Conservation (phyloP, 2,113 vertebrate species). For the Thamnophis sirtalis region DNA sequence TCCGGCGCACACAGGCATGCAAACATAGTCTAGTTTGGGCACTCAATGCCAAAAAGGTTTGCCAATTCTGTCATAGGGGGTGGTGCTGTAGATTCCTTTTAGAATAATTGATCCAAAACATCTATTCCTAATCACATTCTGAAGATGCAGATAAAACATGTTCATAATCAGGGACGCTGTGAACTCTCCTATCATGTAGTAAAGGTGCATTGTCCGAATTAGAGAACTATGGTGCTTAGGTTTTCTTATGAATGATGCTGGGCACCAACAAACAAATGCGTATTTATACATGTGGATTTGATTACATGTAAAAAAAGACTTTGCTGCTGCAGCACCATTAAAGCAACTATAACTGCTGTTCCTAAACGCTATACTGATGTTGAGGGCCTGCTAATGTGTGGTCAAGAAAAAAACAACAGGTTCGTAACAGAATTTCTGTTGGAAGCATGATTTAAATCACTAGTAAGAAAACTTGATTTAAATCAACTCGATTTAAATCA, state of each 20-base stretch:
- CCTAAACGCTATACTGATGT: not conserved
- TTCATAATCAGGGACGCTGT: not conserved
- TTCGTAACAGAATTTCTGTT: too few relatives aligned
- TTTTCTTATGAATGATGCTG: not conserved
- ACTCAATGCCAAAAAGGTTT: too few relatives aligned
- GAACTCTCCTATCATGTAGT: not conserved
- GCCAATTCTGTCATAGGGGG: not conserved
- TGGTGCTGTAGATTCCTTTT: not conserved
- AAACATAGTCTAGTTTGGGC: too few relatives aligned
- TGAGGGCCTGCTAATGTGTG: not conserved
- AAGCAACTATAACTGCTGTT: not conserved
- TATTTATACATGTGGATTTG: not conserved
- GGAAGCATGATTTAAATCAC: too few relatives aligned
- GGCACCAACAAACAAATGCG: not conserved
- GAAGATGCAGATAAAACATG: not conserved
- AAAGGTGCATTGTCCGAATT: not conserved
- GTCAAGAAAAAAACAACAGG: too few relatives aligned
- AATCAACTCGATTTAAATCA: too few relatives aligned
- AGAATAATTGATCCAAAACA: not conserved
- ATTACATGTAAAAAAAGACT: not conserved
- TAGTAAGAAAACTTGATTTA: too few relatives aligned
- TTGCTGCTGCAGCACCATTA: not conserved
- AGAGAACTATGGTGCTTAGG: not conserved
- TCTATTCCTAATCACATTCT: not conserved
- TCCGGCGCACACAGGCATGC: too few relatives aligned